Percentiles rank a stretch among this genome's conserved stretches.
These are phyloP conservation scores for Ecdyonurus torrentis DNA, from an alignment of 2,888 invertebrate species.

Conservation along the genomic window DNA sequence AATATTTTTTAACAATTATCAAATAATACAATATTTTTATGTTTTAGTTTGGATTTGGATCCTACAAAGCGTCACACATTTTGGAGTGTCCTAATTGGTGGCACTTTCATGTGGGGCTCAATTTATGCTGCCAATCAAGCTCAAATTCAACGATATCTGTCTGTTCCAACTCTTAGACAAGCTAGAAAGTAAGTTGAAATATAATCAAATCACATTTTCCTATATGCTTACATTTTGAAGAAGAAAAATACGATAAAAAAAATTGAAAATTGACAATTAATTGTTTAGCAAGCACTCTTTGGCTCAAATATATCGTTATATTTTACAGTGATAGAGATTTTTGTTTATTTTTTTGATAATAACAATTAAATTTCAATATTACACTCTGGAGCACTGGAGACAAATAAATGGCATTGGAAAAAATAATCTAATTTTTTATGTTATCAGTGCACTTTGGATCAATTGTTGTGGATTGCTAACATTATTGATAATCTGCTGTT, in stretches of 20 bases:
- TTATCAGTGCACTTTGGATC: slow-evolving; percentile 50
- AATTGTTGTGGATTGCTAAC: slow-evolving; percentile 56
- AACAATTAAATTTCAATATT: neutral
- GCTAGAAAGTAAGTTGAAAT: slow-evolving; percentile 39
- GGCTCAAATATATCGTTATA: neutral
- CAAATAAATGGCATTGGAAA: no score
- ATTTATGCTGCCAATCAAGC: slow-evolving; percentile 91
- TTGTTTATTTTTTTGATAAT: slow-evolving; percentile 4
- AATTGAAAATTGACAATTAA: no score
- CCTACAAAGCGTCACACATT: slow-evolving; percentile 76
- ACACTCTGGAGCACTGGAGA: no score
- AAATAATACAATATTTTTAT: no score
- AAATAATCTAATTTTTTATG: no score
- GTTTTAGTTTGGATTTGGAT: slow-evolving; percentile 52
- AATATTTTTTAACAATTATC: neutral
- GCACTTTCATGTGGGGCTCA: slow-evolving; percentile 80
- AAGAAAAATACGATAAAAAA: no score
- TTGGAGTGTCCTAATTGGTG: slow-evolving; percentile 66
- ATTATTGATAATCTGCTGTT: slow-evolving; percentile 70
- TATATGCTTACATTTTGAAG: no score
- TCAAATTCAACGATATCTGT: slow-evolving; percentile 82
- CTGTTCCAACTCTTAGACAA: slow-evolving; percentile 61
- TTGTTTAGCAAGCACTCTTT: no score
- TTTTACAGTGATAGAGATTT: slow-evolving; percentile 1
- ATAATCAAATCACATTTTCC: no score